Evolutionary conservation across 2,797 vertebrate species (phyloP).

Genomic region (Chelidonichthys spinosus): DNA sequence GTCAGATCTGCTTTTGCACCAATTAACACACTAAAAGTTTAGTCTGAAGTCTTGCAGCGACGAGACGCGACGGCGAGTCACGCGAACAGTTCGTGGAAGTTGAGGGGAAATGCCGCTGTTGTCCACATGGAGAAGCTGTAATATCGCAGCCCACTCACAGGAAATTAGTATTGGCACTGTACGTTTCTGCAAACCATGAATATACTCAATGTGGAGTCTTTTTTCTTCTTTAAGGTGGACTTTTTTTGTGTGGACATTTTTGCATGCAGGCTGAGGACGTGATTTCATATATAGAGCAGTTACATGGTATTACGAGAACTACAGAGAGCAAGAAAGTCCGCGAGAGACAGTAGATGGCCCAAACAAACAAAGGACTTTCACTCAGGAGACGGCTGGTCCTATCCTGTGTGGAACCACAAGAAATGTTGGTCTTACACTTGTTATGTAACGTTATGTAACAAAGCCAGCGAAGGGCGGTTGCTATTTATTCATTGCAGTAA

Average conservation of each 20-base stretch:
- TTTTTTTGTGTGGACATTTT: too few relatives aligned
- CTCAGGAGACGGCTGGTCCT: too few relatives aligned
- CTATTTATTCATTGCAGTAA: too few relatives aligned
- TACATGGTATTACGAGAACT: not conserved
- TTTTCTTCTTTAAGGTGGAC: too few relatives aligned
- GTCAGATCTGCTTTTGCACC: constrained; percentile 31
- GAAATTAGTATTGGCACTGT: too few relatives aligned
- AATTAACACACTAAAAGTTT: constrained; percentile 29
- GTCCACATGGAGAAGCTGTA: constrained; percentile 27
- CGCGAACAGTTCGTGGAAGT: constrained; percentile 24
- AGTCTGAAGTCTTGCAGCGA: constrained; percentile 17
- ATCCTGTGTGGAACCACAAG: not conserved
- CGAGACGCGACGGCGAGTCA: constrained; percentile 10
- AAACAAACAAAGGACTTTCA: not conserved
- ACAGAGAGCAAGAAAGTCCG: not conserved
- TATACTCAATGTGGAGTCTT: too few relatives aligned
- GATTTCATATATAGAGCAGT: not conserved
- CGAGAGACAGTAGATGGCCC: too few relatives aligned
- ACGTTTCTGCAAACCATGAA: too few relatives aligned
- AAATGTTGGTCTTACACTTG: too few relatives aligned
- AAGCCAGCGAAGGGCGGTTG: too few relatives aligned
- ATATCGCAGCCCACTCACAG: constrained; percentile 17
- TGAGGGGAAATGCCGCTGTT: constrained; percentile 6
- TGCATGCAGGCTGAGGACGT: too few relatives aligned
- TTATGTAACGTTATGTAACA: too few relatives aligned